Conservation (phyloP, 2,888 invertebrate genomes). For the Thecocarcelia acutangulata region DNA sequence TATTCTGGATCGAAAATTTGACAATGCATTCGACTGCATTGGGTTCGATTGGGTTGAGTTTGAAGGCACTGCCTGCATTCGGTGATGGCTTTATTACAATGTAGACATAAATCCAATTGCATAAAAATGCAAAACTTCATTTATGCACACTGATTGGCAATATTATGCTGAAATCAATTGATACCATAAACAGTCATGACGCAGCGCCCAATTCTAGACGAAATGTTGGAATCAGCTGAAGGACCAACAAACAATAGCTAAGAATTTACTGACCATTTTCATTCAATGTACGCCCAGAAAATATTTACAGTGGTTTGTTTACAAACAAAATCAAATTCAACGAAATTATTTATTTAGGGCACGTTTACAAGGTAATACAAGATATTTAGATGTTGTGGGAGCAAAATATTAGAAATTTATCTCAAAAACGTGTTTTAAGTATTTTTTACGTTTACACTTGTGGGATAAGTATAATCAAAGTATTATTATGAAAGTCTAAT, state of each 20-base stretch:
- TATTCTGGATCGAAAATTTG: conserved; percentile 38
- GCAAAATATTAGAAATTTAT: too few relatives aligned
- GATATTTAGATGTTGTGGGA: too few relatives aligned
- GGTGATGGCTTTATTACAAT: conserved; percentile 67
- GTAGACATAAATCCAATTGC: conserved; percentile 65
- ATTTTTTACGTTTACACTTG: too few relatives aligned
- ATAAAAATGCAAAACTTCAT: conserved; percentile 65
- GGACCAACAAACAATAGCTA: not conserved
- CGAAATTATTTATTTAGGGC: too few relatives aligned
- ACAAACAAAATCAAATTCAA: not conserved
- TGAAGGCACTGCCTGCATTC: conserved; percentile 30
- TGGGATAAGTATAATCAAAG: too few relatives aligned
- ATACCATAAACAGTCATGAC: conserved; percentile 75
- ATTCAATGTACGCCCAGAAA: conserved; percentile 13
- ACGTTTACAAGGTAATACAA: too few relatives aligned
- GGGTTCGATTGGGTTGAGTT: conserved; percentile 9
- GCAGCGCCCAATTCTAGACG: conserved; percentile 76
- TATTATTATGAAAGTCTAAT: too few relatives aligned
- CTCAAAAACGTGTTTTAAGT: too few relatives aligned
- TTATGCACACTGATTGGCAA: conserved; percentile 67
- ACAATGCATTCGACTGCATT: conserved; percentile 42
- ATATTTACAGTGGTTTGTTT: not conserved
- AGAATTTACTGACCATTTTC: conserved; percentile 24
- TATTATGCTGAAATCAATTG: conserved; percentile 69
- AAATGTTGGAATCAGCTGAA: conserved; percentile 35